Evolutionary conservation across 2,797 vertebrate genomes (phyloP).

Genomic region (Myotis planiceps): DNA sequence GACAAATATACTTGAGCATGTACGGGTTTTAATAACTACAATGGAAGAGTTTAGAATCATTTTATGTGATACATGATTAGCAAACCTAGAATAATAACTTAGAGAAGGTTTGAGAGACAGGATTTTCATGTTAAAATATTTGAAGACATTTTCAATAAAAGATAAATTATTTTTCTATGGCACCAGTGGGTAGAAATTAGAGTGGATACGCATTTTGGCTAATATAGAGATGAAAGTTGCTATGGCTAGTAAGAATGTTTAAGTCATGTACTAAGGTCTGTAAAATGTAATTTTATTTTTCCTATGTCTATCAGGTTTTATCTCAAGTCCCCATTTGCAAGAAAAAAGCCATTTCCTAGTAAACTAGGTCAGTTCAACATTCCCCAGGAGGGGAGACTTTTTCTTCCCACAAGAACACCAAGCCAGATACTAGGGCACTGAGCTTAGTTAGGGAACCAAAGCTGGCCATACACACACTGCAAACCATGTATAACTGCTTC

Average conservation of each 20-base stretch:
- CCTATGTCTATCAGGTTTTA: neutral
- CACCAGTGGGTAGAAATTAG: neutral
- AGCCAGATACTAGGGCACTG: rapidly evolving
- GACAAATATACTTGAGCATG: neutral
- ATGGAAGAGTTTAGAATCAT: neutral
- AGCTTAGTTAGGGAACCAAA: neutral
- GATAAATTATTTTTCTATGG: neutral
- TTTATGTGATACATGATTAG: conserved; percentile 1
- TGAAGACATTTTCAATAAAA: neutral
- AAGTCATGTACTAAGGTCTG: neutral
- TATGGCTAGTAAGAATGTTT: neutral
- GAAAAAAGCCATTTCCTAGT: neutral
- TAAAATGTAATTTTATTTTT: neutral
- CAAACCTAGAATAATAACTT: neutral
- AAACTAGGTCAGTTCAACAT: neutral
- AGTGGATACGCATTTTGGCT: neutral
- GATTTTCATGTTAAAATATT: neutral
- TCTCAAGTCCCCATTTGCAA: neutral
- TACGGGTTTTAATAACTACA: neutral
- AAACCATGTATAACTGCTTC: neutral
- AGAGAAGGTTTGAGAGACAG: neutral
- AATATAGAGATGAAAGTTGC: neutral
- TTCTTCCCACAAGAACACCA: neutral
- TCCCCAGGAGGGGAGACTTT: neutral
- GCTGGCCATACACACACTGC: neutral